phyloP scores from a whole-genome alignment of 2,113 vertebrate species.

The Ammodramus savannarum region DNA sequence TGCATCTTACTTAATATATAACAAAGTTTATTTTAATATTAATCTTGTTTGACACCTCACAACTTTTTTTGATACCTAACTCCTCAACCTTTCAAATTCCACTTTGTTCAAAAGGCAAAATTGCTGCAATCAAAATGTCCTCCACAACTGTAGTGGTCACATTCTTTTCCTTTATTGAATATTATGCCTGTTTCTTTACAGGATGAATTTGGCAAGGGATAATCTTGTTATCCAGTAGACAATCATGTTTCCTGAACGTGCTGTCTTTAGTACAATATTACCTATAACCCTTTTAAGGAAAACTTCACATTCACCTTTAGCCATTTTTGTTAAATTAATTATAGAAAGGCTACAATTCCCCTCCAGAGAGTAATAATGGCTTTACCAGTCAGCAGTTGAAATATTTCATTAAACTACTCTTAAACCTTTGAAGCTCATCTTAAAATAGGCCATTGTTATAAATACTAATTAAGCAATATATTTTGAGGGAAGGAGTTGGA shows the following conservation, averaged over 20 bases:
- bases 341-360: background rate
- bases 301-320: conserved; percentile 24
- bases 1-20: background rate
- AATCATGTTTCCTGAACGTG: background rate
- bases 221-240: conserved; percentile 16
- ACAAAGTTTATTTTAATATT: background rate
- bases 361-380: background rate
- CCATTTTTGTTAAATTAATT: conserved; percentile 44
- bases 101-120: background rate
- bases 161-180: background rate
- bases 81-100: background rate
- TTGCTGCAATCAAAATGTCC: background rate
- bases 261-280: background rate
- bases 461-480: conserved; percentile 56
- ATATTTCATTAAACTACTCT: conserved; percentile 32
- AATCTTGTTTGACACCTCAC: background rate
- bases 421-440: conserved; percentile 9
- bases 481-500: conserved; percentile 28
- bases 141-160: background rate
- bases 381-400: conserved; percentile 6
- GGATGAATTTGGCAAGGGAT: background rate
- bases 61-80: background rate
- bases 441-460: conserved; percentile 40
- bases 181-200: background rate
- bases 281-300: conserved; percentile 15